Conservation (phyloP, 1,140 invertebrate genomes). For the Hyles vespertilio region DNA sequence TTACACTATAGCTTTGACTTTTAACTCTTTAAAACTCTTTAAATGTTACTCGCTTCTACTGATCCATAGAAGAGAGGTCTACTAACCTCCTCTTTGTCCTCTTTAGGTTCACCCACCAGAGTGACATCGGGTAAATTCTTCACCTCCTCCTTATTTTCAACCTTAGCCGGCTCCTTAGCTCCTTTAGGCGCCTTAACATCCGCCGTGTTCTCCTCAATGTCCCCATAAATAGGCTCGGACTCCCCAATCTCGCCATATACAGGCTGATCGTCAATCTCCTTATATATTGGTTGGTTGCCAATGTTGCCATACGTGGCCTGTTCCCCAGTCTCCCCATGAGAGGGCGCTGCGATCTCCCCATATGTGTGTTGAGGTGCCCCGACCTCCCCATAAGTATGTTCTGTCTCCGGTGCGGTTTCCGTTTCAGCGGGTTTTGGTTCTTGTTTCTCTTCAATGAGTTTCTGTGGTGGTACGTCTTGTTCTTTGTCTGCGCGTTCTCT, state of each 20-base stretch:
- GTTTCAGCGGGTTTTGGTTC: neutral
- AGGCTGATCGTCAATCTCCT: neutral
- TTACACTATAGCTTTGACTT: too few relatives aligned
- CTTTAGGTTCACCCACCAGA: constrained; percentile 43
- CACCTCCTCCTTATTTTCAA: constrained; percentile 32
- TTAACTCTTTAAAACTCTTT: neutral
- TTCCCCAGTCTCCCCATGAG: constrained; percentile 12
- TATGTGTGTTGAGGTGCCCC: too few relatives aligned
- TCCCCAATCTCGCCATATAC: constrained; percentile 13
- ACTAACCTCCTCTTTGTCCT: constrained; percentile 56
- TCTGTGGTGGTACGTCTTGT: constrained; percentile 17
- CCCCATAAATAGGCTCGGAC: neutral
- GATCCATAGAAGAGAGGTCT: neutral
- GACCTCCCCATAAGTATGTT: too few relatives aligned
- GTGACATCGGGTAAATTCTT: constrained; percentile 55
- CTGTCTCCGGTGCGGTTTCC: neutral
- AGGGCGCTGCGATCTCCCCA: too few relatives aligned
- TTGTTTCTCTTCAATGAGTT: neutral
- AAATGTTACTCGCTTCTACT: neutral
- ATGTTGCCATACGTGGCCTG: neutral
- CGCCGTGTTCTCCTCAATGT: constrained; percentile 1
- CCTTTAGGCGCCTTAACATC: constrained; percentile 11
- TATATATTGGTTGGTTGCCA: neutral
- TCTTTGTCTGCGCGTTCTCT: constrained; percentile 49
- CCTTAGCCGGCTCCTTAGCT: constrained; percentile 14